Base-by-base conservation (phyloP, 2,797 vertebrate genomes). In the Semaprochilodus insignis region DNA sequence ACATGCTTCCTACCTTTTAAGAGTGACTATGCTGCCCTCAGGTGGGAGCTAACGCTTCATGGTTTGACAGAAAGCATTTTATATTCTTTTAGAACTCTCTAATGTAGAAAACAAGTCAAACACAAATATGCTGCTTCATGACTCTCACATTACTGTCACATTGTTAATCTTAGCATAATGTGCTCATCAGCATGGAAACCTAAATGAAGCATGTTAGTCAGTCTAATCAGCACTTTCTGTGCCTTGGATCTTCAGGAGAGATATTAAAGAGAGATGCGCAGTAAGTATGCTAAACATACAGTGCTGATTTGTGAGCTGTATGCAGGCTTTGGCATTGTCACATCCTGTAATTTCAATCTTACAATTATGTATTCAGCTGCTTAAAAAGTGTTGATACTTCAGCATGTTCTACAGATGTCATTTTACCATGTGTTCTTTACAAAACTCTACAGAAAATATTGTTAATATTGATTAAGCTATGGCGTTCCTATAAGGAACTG, bases 11-110 rank as follows among this genome's bases (percentile, higher is more conserved):
- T 44, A 51, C 15, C 31, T 55, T 48, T 80, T 74, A 52, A 66
- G 59, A 55, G 59, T 59, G 10, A 59, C 77, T 76, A 21, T 75
- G 54, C 87, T 88, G 85, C 87, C 85, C 81, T 79, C 87, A 78
- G 83, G 85, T 86, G 87, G 81, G 51, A 62, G 40, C 70, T 19
- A 23, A 34, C 6, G 25, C n/a, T 19, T 54, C n/a, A 44, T 52
- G n/a, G 21, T 40, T 62, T 48, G 23, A 23, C 31, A 31, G 27
- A 25, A 55, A 69, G 27, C 48, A 13, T 57, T 40, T 48, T 13
- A 60, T 48, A 66, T 17, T 15, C 14, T 34, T 59, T 19, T 17
- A n/a, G 21, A 27, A 44, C 36, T 70, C 27, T 34, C 0, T 16
- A 59, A 23, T 70, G 2, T 71, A 23, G 11, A 75, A 60, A 2